Base-by-base conservation (phyloP, 1,140 invertebrate species). In the Anastatus disparis region DNA sequence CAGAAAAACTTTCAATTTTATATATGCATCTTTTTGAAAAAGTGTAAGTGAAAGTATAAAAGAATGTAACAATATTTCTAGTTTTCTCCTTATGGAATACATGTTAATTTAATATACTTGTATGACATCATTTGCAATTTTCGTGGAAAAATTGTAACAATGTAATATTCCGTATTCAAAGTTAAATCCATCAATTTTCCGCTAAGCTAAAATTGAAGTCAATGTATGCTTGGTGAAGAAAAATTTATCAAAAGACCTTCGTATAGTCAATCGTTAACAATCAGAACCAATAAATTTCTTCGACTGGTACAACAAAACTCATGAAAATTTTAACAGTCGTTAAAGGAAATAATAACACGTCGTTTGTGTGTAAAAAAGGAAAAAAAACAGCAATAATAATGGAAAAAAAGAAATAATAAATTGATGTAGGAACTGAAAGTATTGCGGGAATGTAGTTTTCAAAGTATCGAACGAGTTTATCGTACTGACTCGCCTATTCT, bases 11-110 rank as follows among this genome's bases (percentile, higher is more conserved):
- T 53, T 53, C 27, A 40, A 58, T 58, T 35, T 35, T 35, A 35
- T 35, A 40, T 20, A 56, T 26, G 26, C n/a, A 46, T 26, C 15
- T 17, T 27, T 46, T 59, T 59, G 24, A 7, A 40, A 44, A 56
- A 46, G 29, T 0, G 9, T 13, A 27, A 44, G 44, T 50, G 44
- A 48, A 61, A 68, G 55, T 58, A n/a, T n/a, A 12, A 68, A 59
- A 61, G 52, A 65, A 55, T 50, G 15, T 52, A 68, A 72, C 29
- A 69, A 40, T 56, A 24, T 62, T 70, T 69, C 56, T 62, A 53
- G 38, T 70, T 70, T 70, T 70, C 58, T 61, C 48, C 20, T 67
- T 15, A 26, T 29, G 26, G n/a, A n/a, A 31, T 8, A 27, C 15
- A 44, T 61, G n/a, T 46, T 52, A 69, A 40, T 52, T 61, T 52